These are phyloP conservation scores for Felis catus DNA, from an alignment of 2,113 vertebrate species.

Conservation along the genomic window DNA sequence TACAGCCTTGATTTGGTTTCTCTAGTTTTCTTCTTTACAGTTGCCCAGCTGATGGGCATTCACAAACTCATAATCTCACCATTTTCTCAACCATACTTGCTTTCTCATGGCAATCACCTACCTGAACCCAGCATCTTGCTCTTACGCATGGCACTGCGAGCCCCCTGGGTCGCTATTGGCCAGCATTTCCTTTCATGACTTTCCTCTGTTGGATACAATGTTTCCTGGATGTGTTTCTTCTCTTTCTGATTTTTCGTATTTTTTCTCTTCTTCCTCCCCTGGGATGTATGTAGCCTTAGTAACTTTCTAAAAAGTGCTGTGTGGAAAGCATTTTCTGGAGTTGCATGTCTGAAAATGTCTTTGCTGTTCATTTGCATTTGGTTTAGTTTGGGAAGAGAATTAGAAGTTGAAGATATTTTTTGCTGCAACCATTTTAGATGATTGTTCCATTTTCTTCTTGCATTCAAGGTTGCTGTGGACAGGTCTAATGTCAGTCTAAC, in stretches of 20 bases:
- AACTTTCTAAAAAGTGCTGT: not conserved
- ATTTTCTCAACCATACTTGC: not conserved
- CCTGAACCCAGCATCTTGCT: not conserved
- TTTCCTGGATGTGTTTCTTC: not conserved
- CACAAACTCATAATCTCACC: not conserved
- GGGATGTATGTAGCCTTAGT: not conserved
- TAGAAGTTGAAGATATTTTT: not conserved
- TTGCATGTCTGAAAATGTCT: not conserved
- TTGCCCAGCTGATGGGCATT: not conserved
- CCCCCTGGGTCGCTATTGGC: not conserved
- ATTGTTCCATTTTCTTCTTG: not conserved
- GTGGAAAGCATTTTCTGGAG: not conserved
- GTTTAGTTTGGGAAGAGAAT: not conserved
- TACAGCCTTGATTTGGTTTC: not conserved
- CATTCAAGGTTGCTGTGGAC: not conserved
- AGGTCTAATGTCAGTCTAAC: not conserved
- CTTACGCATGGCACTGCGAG: rapidly evolving
- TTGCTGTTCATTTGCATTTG: not conserved
- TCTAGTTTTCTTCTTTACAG: not conserved
- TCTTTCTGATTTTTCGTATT: not conserved
- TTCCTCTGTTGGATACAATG: not conserved
- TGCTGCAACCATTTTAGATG: not conserved
- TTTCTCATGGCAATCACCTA: not conserved
- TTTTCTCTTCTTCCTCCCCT: not conserved
- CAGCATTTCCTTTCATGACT: not conserved